These are phyloP conservation scores for Intellagama lesueurii DNA, from an alignment of 2,797 vertebrate species.

Conservation along the genomic window DNA sequence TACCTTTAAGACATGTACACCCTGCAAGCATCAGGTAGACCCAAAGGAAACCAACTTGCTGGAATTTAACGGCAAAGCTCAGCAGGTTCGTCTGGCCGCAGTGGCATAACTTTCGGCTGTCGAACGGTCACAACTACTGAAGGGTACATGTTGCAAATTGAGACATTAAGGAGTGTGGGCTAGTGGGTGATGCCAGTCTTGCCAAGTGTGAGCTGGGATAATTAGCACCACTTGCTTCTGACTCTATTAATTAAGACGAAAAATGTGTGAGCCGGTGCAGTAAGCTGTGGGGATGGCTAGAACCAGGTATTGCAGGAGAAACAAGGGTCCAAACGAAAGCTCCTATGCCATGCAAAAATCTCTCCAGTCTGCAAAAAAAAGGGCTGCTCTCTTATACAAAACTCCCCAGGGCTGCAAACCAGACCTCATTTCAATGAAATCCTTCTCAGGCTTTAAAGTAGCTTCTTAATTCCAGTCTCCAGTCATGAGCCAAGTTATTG, in stretches of 20 bases:
- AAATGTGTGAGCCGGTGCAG: constrained; percentile 14
- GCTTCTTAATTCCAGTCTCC: too few relatives aligned
- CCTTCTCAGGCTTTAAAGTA: neutral
- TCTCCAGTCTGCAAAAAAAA: neutral
- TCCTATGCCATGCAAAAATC: neutral
- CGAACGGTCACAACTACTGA: constrained; percentile 22
- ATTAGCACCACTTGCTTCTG: constrained; percentile 60
- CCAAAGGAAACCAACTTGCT: constrained; percentile 33
- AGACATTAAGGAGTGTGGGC: constrained; percentile 52
- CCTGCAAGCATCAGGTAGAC: constrained; percentile 24
- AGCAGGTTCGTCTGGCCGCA: constrained; percentile 15
- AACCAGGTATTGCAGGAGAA: too few relatives aligned
- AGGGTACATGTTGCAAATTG: constrained; percentile 51
- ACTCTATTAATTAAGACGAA: constrained; percentile 63
- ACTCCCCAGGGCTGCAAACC: neutral
- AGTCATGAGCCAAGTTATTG: neutral
- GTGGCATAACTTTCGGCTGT: constrained; percentile 41
- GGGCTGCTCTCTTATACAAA: neutral
- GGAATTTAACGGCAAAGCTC: constrained; percentile 43
- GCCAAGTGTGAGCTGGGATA: constrained; percentile 48
- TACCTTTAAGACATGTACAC: too few relatives aligned
- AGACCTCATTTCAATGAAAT: neutral
- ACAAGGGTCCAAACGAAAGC: neutral
- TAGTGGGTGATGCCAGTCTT: constrained; percentile 53
- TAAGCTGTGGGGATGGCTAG: neutral